phyloP scores from a whole-genome alignment of 2,888 invertebrate species.

The Drosophila meridiana region DNA sequence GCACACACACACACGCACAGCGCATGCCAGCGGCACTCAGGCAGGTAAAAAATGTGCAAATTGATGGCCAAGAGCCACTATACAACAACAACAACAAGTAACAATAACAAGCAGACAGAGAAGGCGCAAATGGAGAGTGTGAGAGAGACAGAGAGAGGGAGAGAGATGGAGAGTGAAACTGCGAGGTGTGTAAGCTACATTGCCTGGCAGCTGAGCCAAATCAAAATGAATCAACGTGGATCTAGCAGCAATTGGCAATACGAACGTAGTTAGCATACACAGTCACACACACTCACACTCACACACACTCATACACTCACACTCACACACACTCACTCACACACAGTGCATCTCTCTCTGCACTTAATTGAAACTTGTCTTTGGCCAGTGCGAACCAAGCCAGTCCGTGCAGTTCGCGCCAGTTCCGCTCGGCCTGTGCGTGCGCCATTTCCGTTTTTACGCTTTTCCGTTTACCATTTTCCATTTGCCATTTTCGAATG shows the following conservation, averaged over 20 bases:
- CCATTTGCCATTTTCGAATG: conserved; percentile 8
- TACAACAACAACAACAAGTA: conserved; percentile 13
- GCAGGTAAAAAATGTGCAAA: conserved; percentile 53
- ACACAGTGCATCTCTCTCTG: conserved; percentile 8
- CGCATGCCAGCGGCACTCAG: conserved; percentile 10
- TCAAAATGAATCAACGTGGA: conserved; percentile 38
- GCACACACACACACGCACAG: background rate
- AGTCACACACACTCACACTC: background rate
- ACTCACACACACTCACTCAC: background rate
- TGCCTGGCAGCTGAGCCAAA: conserved; percentile 23
- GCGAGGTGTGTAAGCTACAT: conserved; percentile 2
- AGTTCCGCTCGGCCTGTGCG: background rate
- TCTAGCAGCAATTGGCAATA: conserved; percentile 38
- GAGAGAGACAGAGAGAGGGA: background rate
- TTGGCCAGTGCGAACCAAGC: conserved; percentile 14
- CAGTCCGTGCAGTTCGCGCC: background rate
- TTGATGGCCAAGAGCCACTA: conserved; percentile 44
- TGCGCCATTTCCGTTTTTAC: conserved; percentile 1
- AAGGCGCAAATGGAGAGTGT: background rate
- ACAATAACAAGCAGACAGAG: background rate
- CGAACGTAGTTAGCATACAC: conserved; percentile 13
- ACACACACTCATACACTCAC: background rate
- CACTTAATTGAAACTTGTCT: conserved; percentile 42
- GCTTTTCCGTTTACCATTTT: conserved; percentile 8
- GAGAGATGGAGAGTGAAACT: background rate